Evolutionary conservation across 2,797 vertebrate species (phyloP).

Genomic region (Platalea minor): DNA sequence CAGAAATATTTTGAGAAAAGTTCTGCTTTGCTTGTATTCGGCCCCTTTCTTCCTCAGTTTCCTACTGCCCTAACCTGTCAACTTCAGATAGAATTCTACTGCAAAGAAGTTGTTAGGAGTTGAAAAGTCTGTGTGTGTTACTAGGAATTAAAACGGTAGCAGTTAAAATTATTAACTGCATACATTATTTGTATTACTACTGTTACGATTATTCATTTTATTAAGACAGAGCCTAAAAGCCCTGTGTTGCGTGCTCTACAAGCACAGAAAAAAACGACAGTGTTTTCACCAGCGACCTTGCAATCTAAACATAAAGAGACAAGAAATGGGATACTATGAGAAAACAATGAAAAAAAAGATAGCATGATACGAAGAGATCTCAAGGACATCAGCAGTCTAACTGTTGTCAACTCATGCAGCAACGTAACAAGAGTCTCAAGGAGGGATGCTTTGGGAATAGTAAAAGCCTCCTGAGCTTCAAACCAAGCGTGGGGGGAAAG

Average conservation of each 20-base stretch:
- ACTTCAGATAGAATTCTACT: not conserved
- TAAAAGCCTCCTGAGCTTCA: not conserved
- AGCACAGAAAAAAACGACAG: accelerated
- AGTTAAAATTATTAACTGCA: not conserved
- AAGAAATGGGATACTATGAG: not conserved
- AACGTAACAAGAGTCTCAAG: not conserved
- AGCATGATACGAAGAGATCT: not conserved
- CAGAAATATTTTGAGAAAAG: not conserved
- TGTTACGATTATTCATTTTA: not conserved
- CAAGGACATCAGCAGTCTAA: not conserved
- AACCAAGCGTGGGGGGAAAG: not conserved
- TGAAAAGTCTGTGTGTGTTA: not conserved
- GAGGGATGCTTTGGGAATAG: not conserved
- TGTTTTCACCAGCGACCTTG: not conserved
- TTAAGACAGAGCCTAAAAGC: not conserved
- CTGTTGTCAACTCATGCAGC: not conserved
- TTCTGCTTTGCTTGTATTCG: not conserved
- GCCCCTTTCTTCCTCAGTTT: not conserved
- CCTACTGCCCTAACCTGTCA: not conserved
- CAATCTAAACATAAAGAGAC: not conserved
- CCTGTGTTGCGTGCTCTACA: not conserved
- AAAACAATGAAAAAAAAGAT: not conserved
- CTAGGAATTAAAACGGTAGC: not conserved
- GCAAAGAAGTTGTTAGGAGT: not conserved
- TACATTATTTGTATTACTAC: not conserved